Evolutionary conservation across 2,113 vertebrate species (phyloP), one percentile per base, ranked within the genome.

Genomic region (Microtus richardsoni): DNA sequence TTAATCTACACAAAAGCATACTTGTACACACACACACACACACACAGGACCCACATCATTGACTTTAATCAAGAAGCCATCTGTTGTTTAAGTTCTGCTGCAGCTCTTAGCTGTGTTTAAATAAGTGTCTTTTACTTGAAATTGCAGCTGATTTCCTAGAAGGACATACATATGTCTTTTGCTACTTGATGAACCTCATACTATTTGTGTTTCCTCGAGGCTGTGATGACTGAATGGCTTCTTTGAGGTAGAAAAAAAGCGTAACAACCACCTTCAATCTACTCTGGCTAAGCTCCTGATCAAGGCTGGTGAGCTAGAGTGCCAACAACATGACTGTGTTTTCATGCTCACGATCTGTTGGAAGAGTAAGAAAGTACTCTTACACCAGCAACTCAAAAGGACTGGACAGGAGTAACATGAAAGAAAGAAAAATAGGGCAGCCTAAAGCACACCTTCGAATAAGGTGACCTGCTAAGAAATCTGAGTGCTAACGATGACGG

Each of bases 381-480:
- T 52, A 36, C 0, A 49, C 2, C 16, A 14, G 49, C 26, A 79
- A 14, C 30, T 87, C 49, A 90, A 96, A 30, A 70, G 80, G 39
- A 64, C 77, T 52, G 66, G 8, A 17, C 22, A 49, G 26, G 28
- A 87, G 41, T 26, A 82, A 44, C n/a, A 21, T 0, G 14, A 54
- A 92, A 94, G 33, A 22, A 52, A 77, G 77, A 49, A 77, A 64
- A 41, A 62, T 8, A 71, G 66, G 64, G 49, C 19, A 87, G 33
- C 33, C 64, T 74, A 12, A 88, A 93, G n/a, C 19, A 89, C 33
- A 60, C 70, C 14, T 94, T 91, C 70, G 36, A 88, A 88, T 58
- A 73, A 24, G 14, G 26, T 54, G 24, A 47, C 22, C 60, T 58
- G 14, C 49, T 79, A 47, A 84, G 74, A 91, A 95, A 73, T 47